These are phyloP conservation scores for Myathropa florea DNA, from an alignment of 2,888 invertebrate genomes.

Conservation along the genomic window DNA sequence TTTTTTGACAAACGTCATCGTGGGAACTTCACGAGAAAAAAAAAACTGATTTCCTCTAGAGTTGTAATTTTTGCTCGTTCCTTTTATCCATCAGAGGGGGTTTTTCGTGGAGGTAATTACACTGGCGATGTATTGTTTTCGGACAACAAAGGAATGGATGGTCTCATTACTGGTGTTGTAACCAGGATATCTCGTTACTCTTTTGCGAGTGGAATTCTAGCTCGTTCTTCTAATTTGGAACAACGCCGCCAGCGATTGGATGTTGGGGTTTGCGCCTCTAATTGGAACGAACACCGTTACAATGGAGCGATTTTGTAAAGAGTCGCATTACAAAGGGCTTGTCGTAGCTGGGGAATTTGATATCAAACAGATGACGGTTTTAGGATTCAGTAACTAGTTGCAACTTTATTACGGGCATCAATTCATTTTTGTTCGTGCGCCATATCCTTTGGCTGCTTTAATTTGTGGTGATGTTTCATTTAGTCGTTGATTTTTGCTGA, in stretches of 20 bases:
- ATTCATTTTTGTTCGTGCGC: background rate
- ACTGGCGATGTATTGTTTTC: constrained; percentile 32
- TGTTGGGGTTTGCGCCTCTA: background rate
- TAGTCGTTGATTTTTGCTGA: background rate
- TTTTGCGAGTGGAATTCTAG: background rate
- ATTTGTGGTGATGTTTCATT: background rate
- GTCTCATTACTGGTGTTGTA: constrained; percentile 50
- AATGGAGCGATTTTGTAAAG: constrained; percentile 16
- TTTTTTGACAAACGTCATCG: too few relatives aligned
- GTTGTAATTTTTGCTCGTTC: too few relatives aligned
- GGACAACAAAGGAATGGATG: constrained; percentile 41
- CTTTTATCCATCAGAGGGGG: too few relatives aligned
- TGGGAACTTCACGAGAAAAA: too few relatives aligned
- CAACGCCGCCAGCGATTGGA: constrained; percentile 34
- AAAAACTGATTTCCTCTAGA: too few relatives aligned
- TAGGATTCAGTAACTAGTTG: background rate
- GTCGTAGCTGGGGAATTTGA: background rate
- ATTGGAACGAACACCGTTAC: constrained; percentile 22
- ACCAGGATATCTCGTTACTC: constrained; percentile 37
- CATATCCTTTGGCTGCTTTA: background rate
- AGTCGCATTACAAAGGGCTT: background rate
- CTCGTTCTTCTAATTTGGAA: constrained; percentile 51
- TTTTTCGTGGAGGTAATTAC: constrained; percentile 59
- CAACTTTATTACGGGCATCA: background rate
- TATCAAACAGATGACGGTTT: background rate